Percentiles rank a stretch among this genome's conserved stretches.
Conservation (phyloP, 2,113 vertebrate genomes). For the Emydura subglobosa region DNA sequence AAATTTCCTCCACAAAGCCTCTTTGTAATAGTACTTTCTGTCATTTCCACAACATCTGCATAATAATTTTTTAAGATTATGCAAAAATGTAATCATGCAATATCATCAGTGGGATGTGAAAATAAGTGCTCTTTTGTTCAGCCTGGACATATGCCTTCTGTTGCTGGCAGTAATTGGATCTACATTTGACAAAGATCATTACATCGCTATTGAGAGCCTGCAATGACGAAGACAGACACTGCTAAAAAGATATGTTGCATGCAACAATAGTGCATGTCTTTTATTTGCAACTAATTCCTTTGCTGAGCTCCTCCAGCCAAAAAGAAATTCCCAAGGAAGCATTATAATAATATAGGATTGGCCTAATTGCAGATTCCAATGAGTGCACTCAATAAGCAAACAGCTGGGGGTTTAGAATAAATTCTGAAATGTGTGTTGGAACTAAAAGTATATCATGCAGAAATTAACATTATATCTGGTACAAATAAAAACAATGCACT, state of each 20-base stretch:
- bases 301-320: slow-evolving; percentile 14
- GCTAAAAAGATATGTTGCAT: slow-evolving; percentile 56
- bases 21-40: slow-evolving; percentile 25
- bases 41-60: slow-evolving; percentile 30
- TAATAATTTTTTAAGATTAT: slow-evolving; percentile 46
- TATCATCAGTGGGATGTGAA: slow-evolving; percentile 39
- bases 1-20: slow-evolving; percentile 40
- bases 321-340: slow-evolving; percentile 31
- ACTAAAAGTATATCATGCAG: not conserved
- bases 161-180: slow-evolving; percentile 63
- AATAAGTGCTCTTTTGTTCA: slow-evolving; percentile 68
- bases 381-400: not conserved
- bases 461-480: not conserved
- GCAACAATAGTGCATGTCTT: slow-evolving; percentile 8
- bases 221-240: slow-evolving; percentile 59
- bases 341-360: not conserved
- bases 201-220: slow-evolving; percentile 53
- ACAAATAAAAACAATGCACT: not conserved
- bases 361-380: not conserved
- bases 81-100: slow-evolving; percentile 54
- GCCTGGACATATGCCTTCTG: slow-evolving; percentile 47
- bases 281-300: slow-evolving; percentile 39
- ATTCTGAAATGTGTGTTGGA: not conserved
- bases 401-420: not conserved
- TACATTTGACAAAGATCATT: slow-evolving; percentile 66